phyloP scores from a whole-genome alignment of 2,888 invertebrate genomes.

The Panorpa germanica region DNA sequence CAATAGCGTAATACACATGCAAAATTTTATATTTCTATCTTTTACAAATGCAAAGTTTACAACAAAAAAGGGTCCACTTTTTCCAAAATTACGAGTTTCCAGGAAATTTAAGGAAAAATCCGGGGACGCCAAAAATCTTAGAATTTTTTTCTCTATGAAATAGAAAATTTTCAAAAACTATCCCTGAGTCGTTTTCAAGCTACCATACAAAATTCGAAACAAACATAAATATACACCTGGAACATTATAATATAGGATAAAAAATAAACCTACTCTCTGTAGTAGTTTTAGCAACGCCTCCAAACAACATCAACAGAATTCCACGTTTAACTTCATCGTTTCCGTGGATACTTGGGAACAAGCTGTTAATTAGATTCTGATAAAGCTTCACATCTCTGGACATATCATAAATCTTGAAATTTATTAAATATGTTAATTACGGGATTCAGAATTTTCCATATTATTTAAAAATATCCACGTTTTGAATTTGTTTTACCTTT shows the following conservation, averaged over 20 bases:
- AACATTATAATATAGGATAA: constrained; percentile 8
- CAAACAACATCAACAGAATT: constrained; percentile 86
- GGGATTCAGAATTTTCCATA: neutral
- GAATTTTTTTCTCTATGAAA: too few species aligned
- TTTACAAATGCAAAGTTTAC: too few species aligned
- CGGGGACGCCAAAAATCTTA: too few species aligned
- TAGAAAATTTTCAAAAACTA: too few species aligned
- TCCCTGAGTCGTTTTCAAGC: too few species aligned
- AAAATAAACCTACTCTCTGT: constrained; percentile 38
- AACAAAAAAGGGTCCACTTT: too few species aligned
- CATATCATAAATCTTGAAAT: constrained; percentile 69
- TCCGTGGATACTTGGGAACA: constrained; percentile 94
- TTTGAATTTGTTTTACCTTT: constrained; percentile 28
- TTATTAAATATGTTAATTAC: constrained; percentile 1
- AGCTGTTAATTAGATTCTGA: constrained; percentile 70
- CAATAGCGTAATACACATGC: too few species aligned
- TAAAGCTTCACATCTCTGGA: constrained; percentile 84
- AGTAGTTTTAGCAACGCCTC: constrained; percentile 91
- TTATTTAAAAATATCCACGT: neutral
- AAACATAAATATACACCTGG: constrained; percentile 7
- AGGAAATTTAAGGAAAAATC: too few species aligned
- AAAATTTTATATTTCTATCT: too few species aligned
- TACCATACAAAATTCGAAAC: neutral
- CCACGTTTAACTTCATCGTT: constrained; percentile 91
- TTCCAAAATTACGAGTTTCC: too few species aligned